A percentile compares a stretch with the other conserved stretches of the same genome.
phyloP scores from a whole-genome alignment of 37 sponge, comb jelly and placozoan genomes.

The Spongilla lacustris region DNA sequence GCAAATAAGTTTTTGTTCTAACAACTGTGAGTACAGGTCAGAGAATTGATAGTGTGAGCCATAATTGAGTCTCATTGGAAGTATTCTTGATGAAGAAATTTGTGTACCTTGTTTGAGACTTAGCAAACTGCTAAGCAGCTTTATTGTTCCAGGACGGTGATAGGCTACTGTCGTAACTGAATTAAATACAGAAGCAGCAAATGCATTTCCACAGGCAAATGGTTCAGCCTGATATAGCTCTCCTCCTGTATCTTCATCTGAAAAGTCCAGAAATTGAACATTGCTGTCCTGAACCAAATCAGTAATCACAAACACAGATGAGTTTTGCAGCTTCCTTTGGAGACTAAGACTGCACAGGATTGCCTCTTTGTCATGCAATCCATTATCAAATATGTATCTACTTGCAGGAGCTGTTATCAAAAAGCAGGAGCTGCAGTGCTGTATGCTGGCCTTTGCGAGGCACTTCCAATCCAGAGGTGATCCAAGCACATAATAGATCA shows the following conservation, averaged over 20 bases:
- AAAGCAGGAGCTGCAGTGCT: conserved; percentile 57
- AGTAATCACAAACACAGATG: conserved; percentile 41
- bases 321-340: conserved; percentile 17
- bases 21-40: not conserved
- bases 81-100: not conserved
- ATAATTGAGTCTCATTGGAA: not conserved
- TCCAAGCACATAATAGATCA: conserved; percentile 57
- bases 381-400: not conserved
- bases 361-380: conserved; percentile 68
- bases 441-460: conserved; percentile 45
- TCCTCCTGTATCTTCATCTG: conserved; percentile 62
- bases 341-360: conserved; percentile 69
- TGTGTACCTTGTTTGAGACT: not conserved
- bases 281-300: conserved; percentile 62
- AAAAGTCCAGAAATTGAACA: conserved; percentile 82
- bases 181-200: conserved; percentile 69
- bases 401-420: conserved; percentile 34
- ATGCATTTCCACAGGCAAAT: conserved; percentile 68
- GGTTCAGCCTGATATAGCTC: conserved; percentile 53
- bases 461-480: conserved; percentile 53
- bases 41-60: not conserved
- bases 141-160: conserved; percentile 45
- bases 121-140: conserved; percentile 39
- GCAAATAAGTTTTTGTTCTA: not conserved
- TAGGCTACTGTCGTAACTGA: conserved; percentile 57